Conservation (phyloP, 2,888 invertebrate genomes). For the Erebia epiphron region DNA sequence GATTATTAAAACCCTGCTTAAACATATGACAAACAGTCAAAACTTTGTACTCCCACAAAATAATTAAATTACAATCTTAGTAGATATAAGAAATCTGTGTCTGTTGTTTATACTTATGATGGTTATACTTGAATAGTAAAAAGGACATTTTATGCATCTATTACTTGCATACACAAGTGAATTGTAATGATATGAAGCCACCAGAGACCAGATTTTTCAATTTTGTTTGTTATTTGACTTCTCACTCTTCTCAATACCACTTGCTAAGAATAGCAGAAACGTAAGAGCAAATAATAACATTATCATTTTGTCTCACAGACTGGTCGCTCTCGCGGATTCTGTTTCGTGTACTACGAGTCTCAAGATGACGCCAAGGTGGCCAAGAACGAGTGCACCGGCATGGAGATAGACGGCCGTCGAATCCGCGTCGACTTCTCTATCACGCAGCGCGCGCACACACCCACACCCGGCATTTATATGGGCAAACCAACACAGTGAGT, state of each 20-base stretch:
- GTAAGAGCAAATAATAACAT: not conserved
- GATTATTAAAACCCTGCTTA: conserved; percentile 73
- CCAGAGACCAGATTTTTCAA: too few relatives aligned
- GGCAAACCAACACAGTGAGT: conserved; percentile 92
- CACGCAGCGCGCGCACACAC: conserved; percentile 97
- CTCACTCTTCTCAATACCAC: too few relatives aligned
- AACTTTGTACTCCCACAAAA: not conserved
- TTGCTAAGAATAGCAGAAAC: too few relatives aligned
- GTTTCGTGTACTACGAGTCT: conserved; percentile 96
- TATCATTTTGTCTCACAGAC: conserved; percentile 81
- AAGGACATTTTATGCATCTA: too few relatives aligned
- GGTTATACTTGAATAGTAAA: too few relatives aligned
- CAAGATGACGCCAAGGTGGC: conserved; percentile 95
- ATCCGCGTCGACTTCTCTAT: conserved; percentile 98
- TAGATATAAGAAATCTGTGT: too few relatives aligned
- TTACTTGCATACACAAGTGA: too few relatives aligned
- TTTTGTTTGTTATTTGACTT: too few relatives aligned
- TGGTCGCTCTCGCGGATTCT: conserved; percentile 96
- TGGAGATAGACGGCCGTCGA: conserved; percentile 96
- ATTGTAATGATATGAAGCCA: too few relatives aligned
- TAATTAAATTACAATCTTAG: too few relatives aligned
- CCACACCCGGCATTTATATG: conserved; percentile 98
- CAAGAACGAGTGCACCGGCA: conserved; percentile 96
- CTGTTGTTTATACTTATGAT: too few relatives aligned
- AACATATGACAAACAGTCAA: conserved; percentile 48